Evolutionary conservation across 2,113 vertebrate species (phyloP).

Genomic region (Pitta sordida): DNA sequence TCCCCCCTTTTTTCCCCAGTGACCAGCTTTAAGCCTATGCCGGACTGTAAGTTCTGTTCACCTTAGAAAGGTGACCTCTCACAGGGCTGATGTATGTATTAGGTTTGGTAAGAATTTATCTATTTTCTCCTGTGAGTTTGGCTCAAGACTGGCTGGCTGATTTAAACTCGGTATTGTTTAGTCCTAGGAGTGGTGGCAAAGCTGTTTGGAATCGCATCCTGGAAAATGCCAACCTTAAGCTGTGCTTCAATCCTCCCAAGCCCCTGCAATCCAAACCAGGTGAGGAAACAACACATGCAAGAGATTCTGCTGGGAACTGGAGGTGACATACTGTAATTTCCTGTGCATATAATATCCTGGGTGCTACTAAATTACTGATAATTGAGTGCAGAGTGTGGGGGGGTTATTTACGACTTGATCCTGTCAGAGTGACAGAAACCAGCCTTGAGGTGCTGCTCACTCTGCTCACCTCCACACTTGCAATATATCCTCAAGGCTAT

Average conservation of each 20-base stretch:
- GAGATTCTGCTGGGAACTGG: neutral
- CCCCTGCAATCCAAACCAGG: constrained; percentile 32
- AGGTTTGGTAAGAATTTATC: neutral
- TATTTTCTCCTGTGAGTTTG: neutral
- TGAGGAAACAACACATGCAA: neutral
- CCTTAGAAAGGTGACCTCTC: neutral
- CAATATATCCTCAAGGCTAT: neutral
- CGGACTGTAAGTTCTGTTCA: neutral
- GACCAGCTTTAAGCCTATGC: neutral
- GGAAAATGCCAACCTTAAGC: constrained; percentile 72
- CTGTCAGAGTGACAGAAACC: constrained; percentile 47
- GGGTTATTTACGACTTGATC: neutral
- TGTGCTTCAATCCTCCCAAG: constrained; percentile 29
- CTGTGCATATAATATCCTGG: neutral
- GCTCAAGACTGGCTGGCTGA: neutral
- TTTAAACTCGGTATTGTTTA: neutral
- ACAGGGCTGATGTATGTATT: fast-evolving
- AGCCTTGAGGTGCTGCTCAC: constrained; percentile 23
- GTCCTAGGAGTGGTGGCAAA: constrained; percentile 75
- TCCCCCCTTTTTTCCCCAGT: fast-evolving
- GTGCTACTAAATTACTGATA: constrained; percentile 24
- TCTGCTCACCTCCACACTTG: constrained; percentile 15
- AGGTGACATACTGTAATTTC: neutral
- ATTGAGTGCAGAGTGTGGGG: neutral
- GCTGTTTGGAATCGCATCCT: constrained; percentile 78